Evolutionary conservation across 1,140 invertebrate genomes (phyloP).

Genomic region (Scaptomyza montana): DNA sequence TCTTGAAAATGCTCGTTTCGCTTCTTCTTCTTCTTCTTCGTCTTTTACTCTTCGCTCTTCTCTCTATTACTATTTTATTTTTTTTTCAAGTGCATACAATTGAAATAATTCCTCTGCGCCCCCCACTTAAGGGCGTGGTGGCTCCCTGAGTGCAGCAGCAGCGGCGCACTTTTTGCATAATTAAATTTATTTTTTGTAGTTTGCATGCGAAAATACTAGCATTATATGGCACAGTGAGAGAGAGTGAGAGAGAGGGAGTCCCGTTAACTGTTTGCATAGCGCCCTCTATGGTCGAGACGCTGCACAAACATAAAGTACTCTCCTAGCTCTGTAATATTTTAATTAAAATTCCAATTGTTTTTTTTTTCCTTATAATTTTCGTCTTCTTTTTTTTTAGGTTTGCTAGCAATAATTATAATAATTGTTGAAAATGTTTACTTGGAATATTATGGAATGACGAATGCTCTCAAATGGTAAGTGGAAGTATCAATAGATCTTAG

Average conservation of each 20-base stretch:
- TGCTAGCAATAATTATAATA: too few relatives aligned
- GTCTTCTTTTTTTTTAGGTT: too few relatives aligned
- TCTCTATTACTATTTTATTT: slow-evolving; percentile 36
- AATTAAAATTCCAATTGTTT: slow-evolving; percentile 73
- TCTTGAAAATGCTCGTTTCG: slow-evolving; percentile 70
- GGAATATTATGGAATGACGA: too few relatives aligned
- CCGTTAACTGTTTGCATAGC: slow-evolving; percentile 22
- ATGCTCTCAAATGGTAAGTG: too few relatives aligned
- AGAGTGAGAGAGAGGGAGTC: too few relatives aligned
- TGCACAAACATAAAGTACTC: slow-evolving; percentile 56
- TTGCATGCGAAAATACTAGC: slow-evolving; percentile 34
- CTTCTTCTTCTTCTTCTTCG: slow-evolving; percentile 15
- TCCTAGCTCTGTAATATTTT: slow-evolving; percentile 67
- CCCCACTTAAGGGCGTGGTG: slow-evolving; percentile 7
- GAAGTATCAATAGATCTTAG: too few relatives aligned
- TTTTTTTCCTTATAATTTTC: background rate
- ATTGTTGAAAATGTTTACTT: too few relatives aligned
- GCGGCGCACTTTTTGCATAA: slow-evolving; percentile 75
- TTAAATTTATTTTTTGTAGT: slow-evolving; percentile 77
- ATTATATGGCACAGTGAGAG: too few relatives aligned
- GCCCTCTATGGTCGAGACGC: slow-evolving; percentile 1
- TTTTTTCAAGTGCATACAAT: slow-evolving; percentile 76
- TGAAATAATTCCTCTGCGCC: slow-evolving; percentile 78
- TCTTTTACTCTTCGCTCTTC: slow-evolving; percentile 23
- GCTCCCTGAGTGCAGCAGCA: slow-evolving; percentile 58